These are phyloP conservation scores for Hydropsyche tenuis DNA, from an alignment of 1,140 invertebrate genomes.

Conservation along the genomic window DNA sequence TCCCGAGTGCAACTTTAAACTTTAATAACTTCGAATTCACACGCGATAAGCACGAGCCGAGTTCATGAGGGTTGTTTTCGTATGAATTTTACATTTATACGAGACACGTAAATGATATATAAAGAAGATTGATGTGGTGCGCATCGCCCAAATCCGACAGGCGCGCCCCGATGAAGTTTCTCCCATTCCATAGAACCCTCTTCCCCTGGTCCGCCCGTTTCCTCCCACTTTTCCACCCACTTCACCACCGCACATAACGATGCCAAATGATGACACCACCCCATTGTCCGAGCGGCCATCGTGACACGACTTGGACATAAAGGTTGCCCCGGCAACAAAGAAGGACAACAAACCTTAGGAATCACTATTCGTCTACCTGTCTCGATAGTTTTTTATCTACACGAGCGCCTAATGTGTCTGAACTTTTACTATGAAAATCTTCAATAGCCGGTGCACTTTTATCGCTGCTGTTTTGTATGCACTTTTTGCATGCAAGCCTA, in stretches of 20 bases:
- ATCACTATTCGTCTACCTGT: conserved; percentile 41
- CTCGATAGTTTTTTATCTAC: conserved; percentile 11
- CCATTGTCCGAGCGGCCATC: conserved; percentile 47
- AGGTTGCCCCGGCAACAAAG: conserved; percentile 49
- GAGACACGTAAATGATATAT: background rate
- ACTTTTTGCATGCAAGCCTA: too few species aligned
- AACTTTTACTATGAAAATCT: too few species aligned
- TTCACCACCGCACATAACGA: conserved; percentile 21
- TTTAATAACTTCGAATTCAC: conserved; percentile 17
- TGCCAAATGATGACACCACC: conserved; percentile 47
- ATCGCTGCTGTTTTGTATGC: too few species aligned
- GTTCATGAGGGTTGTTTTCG: background rate
- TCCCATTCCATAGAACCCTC: too few species aligned
- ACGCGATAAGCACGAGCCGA: background rate
- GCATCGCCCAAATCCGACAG: conserved; percentile 19
- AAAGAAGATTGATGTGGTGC: conserved; percentile 21
- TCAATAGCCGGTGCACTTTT: too few species aligned
- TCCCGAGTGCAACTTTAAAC: conserved; percentile 10
- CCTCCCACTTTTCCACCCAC: background rate
- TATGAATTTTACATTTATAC: background rate
- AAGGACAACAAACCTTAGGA: conserved; percentile 49
- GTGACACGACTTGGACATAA: conserved; percentile 50
- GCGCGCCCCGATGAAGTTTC: conserved; percentile 13
- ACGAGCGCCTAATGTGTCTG: background rate
- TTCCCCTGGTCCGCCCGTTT: background rate